Conservation (phyloP, 2,113 vertebrate genomes). For the Oriolus oriolus region DNA sequence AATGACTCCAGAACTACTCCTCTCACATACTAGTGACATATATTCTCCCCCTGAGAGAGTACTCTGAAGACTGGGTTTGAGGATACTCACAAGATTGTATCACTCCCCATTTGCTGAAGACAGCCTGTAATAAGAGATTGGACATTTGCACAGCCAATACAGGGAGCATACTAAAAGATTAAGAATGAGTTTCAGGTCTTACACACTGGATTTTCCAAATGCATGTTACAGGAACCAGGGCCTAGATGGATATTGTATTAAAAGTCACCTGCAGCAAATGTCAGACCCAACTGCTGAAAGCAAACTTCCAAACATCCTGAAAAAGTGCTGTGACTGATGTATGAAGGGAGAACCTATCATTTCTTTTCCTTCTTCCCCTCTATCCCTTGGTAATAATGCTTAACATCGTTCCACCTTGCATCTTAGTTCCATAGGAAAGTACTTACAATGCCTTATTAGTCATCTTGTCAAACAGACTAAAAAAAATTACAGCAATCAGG, state of each 20-base stretch:
- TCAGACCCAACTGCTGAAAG: background rate
- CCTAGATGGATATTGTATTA: background rate
- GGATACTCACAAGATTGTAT: background rate
- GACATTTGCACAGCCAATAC: background rate
- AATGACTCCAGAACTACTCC: background rate
- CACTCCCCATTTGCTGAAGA: background rate
- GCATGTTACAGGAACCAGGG: background rate
- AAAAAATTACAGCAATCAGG: background rate
- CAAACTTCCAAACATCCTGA: background rate
- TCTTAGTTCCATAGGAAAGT: background rate
- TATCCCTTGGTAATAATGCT: background rate
- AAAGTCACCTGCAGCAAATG: background rate
- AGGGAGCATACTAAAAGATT: background rate
- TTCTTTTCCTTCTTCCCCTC: background rate
- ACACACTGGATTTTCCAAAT: background rate
- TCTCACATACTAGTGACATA: background rate
- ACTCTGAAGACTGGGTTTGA: background rate
- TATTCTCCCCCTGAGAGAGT: background rate
- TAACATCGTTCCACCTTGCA: background rate
- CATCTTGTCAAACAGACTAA: background rate
- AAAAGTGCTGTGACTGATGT: background rate
- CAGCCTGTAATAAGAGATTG: fast-evolving
- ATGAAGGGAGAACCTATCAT: background rate
- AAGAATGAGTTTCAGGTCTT: background rate
- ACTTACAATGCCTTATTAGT: background rate